Base-by-base conservation (phyloP, 2,888 invertebrate species). In the Lasius fuliginosus region DNA sequence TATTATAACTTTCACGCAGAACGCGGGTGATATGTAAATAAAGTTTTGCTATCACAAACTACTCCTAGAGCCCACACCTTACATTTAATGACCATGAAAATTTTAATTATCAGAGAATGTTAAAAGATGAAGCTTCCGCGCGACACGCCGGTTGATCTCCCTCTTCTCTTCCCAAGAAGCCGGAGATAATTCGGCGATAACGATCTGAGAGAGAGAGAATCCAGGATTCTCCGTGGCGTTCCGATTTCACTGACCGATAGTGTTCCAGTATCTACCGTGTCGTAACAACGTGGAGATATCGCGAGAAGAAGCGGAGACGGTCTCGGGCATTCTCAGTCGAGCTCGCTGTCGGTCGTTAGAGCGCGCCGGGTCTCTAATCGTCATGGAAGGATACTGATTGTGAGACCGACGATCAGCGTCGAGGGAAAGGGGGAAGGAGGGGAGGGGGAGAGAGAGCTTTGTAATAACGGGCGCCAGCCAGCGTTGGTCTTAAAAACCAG, bases 401-500 rank as follows among this genome's bases (percentile, higher is more conserved):
- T 23, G n/a, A 49, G 8, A 49, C 15, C 46, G 46, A 6, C 30
- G 67, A 75, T 1, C 36, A 36, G 30, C n/a, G 53, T n/a, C 15
- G n/a, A 46, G 18, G 27, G 30, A 33, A 18, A 64, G 62, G 71
- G 68, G 8, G n/a, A 6, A 49, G 6, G 18, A 5, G 3, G 3
- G 27, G 2, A 15, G 62, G 30, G 60, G 12, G 64, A 18, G 36
- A 64, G 76, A 68, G 67, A 82, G 75, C 53, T 84, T 75, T 74
- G 82, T 89, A 88, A 88, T 86, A 73, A 83, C 73, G 60, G 74
- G 62, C 65, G 67, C 76, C 18, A 62, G 42, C 12, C n/a, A 62
- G 12, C 23, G 83, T 49, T 76, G 75, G 84, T 81, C 84, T 77
- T 79, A 76, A 85, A 23, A 88, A 86, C 71, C 82, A 77, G 88